A percentile compares a stretch with the other conserved stretches of the same genome.
These are phyloP conservation scores for Cristatella mucedo DNA, from an alignment of 2,888 invertebrate genomes.

Conservation along the genomic window DNA sequence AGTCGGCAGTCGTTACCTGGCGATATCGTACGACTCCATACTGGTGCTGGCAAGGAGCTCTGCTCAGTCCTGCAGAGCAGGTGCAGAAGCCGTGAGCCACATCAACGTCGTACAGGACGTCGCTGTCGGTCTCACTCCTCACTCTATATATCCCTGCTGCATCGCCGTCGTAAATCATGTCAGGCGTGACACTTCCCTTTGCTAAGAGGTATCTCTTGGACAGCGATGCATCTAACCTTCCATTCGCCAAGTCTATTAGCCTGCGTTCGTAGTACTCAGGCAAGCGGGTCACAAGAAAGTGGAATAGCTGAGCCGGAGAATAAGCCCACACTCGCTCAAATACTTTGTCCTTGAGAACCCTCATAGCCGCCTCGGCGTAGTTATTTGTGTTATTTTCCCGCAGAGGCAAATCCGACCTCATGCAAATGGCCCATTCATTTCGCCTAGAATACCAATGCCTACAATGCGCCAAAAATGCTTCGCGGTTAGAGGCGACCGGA, in stretches of 20 bases:
- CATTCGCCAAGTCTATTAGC: constrained; percentile 3
- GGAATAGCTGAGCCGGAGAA: not conserved
- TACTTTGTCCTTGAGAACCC: constrained; percentile 7
- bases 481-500: not conserved
- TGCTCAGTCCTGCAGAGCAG: not conserved
- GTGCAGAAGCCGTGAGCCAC: not conserved
- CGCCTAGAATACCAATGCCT: not conserved
- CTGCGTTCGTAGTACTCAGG: not conserved
- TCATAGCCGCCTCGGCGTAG: constrained; percentile 9
- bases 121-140: too few species aligned
- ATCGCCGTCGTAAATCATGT: too few species aligned
- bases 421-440: constrained; percentile 4
- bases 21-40: not conserved
- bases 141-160: too few species aligned
- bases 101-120: not conserved
- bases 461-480: not conserved
- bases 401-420: constrained; percentile 3
- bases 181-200: not conserved
- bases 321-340: not conserved
- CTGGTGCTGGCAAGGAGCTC: constrained; percentile 3
- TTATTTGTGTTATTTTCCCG: constrained; percentile 10
- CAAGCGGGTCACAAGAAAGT: constrained; percentile 2
- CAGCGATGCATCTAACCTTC: not conserved
- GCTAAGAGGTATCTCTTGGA: not conserved
- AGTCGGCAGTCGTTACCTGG: not conserved